Evolutionary conservation across 2,888 invertebrate genomes (phyloP).

Genomic region (Trissonchulus latispiculum): DNA sequence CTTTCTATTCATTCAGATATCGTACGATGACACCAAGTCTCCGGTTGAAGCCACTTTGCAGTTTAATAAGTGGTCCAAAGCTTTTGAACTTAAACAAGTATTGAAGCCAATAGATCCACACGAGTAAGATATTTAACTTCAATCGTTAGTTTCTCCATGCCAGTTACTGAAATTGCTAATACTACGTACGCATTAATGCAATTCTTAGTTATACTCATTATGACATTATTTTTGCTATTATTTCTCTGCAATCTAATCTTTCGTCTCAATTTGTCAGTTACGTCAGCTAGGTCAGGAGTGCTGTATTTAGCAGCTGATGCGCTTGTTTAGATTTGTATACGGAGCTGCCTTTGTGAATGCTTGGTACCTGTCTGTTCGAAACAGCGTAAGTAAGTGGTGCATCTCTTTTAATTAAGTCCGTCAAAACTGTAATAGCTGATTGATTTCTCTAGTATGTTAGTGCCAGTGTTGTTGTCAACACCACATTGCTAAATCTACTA

Average conservation of each 20-base stretch:
- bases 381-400: constrained; percentile 43
- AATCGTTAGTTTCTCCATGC: background rate
- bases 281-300: too few species aligned
- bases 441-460: too few species aligned
- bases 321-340: background rate
- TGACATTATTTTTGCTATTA: too few species aligned
- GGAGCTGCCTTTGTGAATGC: constrained; percentile 47
- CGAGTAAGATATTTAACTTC: background rate
- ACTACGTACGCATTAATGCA: too few species aligned
- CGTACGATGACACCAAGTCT: background rate
- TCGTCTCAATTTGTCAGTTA: background rate
- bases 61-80: background rate
- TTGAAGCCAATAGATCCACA: background rate
- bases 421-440: too few species aligned
- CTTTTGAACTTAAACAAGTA: background rate
- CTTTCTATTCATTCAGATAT: too few species aligned
- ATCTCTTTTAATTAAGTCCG: background rate
- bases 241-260: background rate
- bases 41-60: background rate
- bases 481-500: too few species aligned
- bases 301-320: too few species aligned
- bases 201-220: too few species aligned
- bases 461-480: too few species aligned
- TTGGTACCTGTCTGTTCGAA: constrained; percentile 48
- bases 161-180: too few species aligned